phyloP scores from a whole-genome alignment of 2,113 vertebrate species.

The Semnornis frantzii region DNA sequence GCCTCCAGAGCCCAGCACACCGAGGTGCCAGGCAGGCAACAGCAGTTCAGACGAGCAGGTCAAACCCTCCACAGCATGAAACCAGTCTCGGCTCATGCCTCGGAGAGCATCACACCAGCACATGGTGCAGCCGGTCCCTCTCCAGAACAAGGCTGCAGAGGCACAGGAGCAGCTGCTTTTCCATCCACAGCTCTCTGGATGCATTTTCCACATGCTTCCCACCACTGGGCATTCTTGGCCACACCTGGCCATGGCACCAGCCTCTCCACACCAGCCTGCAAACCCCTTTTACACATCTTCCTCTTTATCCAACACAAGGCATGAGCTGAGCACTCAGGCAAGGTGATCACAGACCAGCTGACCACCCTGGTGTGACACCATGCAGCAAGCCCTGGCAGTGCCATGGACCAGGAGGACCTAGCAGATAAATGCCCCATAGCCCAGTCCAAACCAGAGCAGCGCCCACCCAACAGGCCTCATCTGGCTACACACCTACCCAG shows the following conservation, averaged over 20 bases:
- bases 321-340: not conserved
- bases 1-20: accelerated
- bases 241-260: not conserved
- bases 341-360: not conserved
- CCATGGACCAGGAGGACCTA: not conserved
- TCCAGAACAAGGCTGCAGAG: not conserved
- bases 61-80: not conserved
- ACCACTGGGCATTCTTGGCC: not conserved
- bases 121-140: not conserved
- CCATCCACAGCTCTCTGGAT: not conserved
- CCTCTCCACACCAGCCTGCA: not conserved
- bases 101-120: not conserved
- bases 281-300: not conserved
- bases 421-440: not conserved
- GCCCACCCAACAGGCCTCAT: accelerated
- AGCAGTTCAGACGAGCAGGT: not conserved
- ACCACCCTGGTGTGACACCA: not conserved
- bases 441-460: accelerated
- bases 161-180: not conserved
- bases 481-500: not conserved
- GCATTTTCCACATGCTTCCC: not conserved
- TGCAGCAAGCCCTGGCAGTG: not conserved
- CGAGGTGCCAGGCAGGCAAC: not conserved
- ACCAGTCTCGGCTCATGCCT: accelerated
- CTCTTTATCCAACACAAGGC: not conserved